Conservation (phyloP, 2,113 vertebrate species). For the Platichthys flesus region DNA sequence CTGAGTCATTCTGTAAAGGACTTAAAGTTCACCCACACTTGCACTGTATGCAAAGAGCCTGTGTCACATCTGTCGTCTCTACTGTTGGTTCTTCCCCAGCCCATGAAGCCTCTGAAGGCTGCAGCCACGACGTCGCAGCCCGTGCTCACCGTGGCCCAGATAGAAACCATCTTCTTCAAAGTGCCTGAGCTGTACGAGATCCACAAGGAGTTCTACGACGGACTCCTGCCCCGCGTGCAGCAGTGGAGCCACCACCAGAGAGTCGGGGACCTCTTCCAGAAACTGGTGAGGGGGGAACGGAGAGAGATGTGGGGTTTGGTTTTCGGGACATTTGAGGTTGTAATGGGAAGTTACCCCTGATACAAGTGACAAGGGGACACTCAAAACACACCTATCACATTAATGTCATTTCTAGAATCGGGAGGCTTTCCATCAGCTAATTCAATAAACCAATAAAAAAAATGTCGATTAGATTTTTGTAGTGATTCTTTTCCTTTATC, state of each 20-base stretch:
- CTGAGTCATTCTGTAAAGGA: too few relatives aligned
- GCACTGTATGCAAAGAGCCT: background rate
- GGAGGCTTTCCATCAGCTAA: slow-evolving; percentile 10
- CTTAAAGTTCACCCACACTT: too few relatives aligned
- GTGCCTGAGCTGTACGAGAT: slow-evolving; percentile 98
- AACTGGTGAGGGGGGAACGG: slow-evolving; percentile 85
- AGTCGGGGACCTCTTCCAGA: slow-evolving; percentile 98
- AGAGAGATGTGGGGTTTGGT: background rate
- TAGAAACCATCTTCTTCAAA: slow-evolving; percentile 99
- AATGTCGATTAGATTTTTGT: slow-evolving; percentile 29
- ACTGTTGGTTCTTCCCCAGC: slow-evolving; percentile 78
- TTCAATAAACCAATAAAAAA: slow-evolving; percentile 28
- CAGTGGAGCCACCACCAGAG: slow-evolving; percentile 97
- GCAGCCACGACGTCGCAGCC: slow-evolving; percentile 98
- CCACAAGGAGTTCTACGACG: slow-evolving; percentile 97
- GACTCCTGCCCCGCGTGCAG: slow-evolving; percentile 92
- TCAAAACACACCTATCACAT: background rate
- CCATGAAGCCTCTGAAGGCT: slow-evolving; percentile 97
- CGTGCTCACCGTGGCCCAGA: slow-evolving; percentile 92
- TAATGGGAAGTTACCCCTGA: slow-evolving; percentile 19
- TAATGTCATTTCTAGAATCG: background rate
- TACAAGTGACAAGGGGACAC: slow-evolving; percentile 34
- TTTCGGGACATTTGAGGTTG: too few relatives aligned
- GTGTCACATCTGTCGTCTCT: background rate
- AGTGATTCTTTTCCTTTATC: slow-evolving; percentile 26